phyloP scores from a whole-genome alignment of 2,888 invertebrate genomes.

The Drosophila emarginata region DNA sequence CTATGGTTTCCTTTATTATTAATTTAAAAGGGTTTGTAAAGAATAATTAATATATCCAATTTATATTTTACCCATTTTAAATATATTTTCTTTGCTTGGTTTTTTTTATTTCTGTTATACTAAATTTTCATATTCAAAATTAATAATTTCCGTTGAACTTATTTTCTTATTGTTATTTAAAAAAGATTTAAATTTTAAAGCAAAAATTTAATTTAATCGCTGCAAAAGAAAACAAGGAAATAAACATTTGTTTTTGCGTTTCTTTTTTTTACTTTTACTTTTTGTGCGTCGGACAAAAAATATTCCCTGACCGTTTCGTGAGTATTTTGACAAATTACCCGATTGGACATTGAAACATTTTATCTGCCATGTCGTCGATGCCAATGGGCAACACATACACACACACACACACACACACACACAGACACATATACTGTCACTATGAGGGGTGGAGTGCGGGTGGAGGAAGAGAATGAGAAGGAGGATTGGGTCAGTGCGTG shows the following conservation, averaged over 20 bases:
- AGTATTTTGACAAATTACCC: conserved; percentile 80
- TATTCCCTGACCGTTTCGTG: conserved; percentile 50
- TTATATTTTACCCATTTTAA: no score
- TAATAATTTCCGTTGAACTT: no score
- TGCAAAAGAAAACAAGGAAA: background rate
- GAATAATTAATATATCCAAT: no score
- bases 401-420: background rate
- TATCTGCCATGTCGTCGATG: conserved; percentile 78
- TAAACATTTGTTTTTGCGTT: background rate
- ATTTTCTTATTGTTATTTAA: background rate
- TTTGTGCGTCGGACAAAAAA: conserved; percentile 39
- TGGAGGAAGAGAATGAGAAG: conserved; percentile 28
- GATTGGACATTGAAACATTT: conserved; percentile 81
- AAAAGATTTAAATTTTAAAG: background rate
- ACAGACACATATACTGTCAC: background rate
- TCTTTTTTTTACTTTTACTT: background rate
- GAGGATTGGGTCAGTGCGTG: conserved; percentile 74
- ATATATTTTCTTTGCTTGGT: no score
- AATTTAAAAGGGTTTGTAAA: no score
- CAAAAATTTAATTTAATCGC: background rate
- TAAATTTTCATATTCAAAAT: no score
- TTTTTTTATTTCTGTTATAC: no score
- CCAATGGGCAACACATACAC: conserved; percentile 43
- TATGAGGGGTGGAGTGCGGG: no score
- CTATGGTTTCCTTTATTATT: no score